Conservation (phyloP, 2,888 invertebrate species). For the Pammene fasciana region DNA sequence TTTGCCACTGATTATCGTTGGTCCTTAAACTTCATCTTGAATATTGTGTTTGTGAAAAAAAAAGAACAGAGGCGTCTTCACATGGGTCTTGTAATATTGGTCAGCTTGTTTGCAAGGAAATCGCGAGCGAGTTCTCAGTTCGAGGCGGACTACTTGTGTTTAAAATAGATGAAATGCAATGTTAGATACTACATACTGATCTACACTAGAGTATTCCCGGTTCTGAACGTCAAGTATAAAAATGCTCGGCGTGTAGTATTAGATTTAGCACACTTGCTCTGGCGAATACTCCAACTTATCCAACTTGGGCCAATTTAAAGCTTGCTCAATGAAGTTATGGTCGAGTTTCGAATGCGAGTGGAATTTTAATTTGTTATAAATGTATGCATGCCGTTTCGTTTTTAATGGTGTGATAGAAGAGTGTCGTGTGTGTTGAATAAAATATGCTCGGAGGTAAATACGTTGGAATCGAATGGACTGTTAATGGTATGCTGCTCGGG, state of each 20-base stretch:
- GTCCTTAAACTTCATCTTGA: no score
- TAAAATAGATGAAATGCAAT: background rate
- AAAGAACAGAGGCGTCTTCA: no score
- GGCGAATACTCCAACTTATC: slow-evolving; percentile 6
- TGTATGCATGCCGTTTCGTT: slow-evolving; percentile 25
- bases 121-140: no score
- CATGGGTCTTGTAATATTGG: no score
- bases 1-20: no score
- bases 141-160: no score
- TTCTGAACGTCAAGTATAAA: slow-evolving; percentile 39
- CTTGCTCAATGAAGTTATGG: background rate
- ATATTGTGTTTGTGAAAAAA: no score
- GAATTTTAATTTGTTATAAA: slow-evolving; percentile 23
- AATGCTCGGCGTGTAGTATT: slow-evolving; percentile 39
- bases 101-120: no score
- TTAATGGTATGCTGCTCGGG: background rate
- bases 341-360: background rate
- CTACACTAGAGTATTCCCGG: slow-evolving; percentile 6
- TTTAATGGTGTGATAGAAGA: slow-evolving; percentile 28
- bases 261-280: slow-evolving; percentile 28
- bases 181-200: slow-evolving; percentile 19
- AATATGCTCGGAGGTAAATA: slow-evolving; percentile 19
- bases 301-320: background rate
- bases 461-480: slow-evolving; percentile 10
- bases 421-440: slow-evolving; percentile 19